phyloP scores from a whole-genome alignment of 1,140 invertebrate genomes.

The Harlomillsia oculata region DNA sequence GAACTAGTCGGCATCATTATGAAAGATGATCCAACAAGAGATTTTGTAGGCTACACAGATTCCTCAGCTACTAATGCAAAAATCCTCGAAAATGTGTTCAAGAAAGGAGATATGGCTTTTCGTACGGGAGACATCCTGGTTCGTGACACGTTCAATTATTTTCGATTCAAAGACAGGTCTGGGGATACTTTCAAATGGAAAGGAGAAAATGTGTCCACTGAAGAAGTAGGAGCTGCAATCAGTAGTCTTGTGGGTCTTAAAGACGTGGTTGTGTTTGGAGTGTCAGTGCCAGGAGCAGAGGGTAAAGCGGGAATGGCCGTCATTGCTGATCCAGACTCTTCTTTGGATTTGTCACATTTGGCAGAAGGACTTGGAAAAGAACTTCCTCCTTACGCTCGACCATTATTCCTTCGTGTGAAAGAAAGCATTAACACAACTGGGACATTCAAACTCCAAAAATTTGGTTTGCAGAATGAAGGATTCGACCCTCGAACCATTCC shows the following conservation, averaged over 20 bases:
- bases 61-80: slow-evolving; percentile 51
- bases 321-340: slow-evolving; percentile 64
- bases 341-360: slow-evolving; percentile 57
- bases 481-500: slow-evolving; percentile 67
- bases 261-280: slow-evolving; percentile 82
- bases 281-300: slow-evolving; percentile 43
- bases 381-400: slow-evolving; percentile 75
- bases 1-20: slow-evolving; percentile 65
- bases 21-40: slow-evolving; percentile 43
- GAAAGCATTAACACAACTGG: slow-evolving; percentile 77
- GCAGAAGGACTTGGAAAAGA: slow-evolving; percentile 53
- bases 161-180: slow-evolving; percentile 91
- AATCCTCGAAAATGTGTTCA: slow-evolving; percentile 50
- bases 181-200: slow-evolving; percentile 85
- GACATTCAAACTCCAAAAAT: slow-evolving; percentile 88
- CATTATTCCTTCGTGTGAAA: slow-evolving; percentile 75
- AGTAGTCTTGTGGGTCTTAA: slow-evolving; percentile 65
- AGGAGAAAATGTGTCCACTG: slow-evolving; percentile 73
- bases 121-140: slow-evolving; percentile 43
- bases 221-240: slow-evolving; percentile 87
- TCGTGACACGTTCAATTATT: slow-evolving; percentile 81
- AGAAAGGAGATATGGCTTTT: slow-evolving; percentile 51
- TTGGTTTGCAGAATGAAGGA: slow-evolving; percentile 78
- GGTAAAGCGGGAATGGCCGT: slow-evolving; percentile 93
- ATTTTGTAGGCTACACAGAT: slow-evolving; percentile 52